Evolutionary conservation across 2,888 invertebrate genomes (phyloP).

Genomic region (Andrena trimmerana): DNA sequence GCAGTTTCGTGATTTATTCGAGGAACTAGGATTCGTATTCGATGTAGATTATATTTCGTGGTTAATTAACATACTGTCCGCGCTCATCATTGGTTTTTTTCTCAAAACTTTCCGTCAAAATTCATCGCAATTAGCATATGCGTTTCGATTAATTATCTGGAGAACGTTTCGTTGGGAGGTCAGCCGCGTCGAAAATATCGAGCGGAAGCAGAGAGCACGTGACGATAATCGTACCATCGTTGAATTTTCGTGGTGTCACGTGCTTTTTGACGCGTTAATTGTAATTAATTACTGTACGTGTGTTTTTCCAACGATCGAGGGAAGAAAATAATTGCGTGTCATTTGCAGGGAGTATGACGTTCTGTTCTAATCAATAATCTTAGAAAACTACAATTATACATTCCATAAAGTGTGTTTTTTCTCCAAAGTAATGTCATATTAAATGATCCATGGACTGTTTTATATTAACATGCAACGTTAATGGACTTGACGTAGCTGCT

Average conservation of each 20-base stretch:
- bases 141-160: background rate
- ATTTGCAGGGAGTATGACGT: background rate
- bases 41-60: background rate
- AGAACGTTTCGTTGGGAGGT: too few relatives aligned
- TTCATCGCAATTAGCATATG: background rate
- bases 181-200: background rate
- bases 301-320: background rate
- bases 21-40: background rate
- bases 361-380: background rate
- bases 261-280: background rate
- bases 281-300: background rate
- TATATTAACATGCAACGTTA: background rate
- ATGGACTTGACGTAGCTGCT: background rate
- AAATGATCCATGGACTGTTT: background rate
- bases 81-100: too few relatives aligned
- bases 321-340: background rate
- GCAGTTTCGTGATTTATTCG: too few relatives aligned
- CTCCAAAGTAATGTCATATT: background rate
- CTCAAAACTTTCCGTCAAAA: background rate
- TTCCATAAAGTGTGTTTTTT: constrained; percentile 1
- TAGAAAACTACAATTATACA: background rate
- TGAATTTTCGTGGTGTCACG: background rate
- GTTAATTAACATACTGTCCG: background rate
- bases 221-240: background rate
- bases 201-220: background rate